These are phyloP conservation scores for Babyrousa celebensis DNA, from an alignment of 2,797 vertebrate species.

Conservation along the genomic window DNA sequence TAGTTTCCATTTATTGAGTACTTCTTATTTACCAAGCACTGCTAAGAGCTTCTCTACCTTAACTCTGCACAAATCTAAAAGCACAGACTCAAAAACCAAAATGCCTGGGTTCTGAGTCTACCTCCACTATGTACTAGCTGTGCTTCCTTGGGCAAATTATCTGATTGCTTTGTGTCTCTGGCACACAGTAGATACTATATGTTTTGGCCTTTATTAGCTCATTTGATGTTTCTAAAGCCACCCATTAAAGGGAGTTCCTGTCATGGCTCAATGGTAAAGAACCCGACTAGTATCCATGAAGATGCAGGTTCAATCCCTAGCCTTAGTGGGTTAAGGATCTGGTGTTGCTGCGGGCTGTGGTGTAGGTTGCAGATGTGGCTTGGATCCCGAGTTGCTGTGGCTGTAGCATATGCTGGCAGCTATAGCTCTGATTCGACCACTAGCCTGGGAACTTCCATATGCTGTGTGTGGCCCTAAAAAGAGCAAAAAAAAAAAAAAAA, in stretches of 20 bases:
- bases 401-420: too few species aligned
- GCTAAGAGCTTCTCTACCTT: neutral
- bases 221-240: conserved; percentile 15
- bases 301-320: too few species aligned
- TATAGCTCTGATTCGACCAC: too few species aligned
- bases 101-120: neutral
- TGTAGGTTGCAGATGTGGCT: too few species aligned
- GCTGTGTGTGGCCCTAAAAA: too few species aligned
- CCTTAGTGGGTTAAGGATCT: too few species aligned
- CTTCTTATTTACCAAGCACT: neutral
- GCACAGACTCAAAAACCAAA: neutral
- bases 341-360: too few species aligned
- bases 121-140: neutral
- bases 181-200: neutral
- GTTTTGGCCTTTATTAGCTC: neutral
- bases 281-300: too few species aligned
- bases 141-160: neutral
- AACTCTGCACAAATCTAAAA: neutral
- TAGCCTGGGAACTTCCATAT: too few species aligned
- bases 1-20: neutral
- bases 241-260: neutral
- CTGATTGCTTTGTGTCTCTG: neutral
- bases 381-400: too few species aligned
- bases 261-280: too few species aligned
- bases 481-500: too few species aligned